Evolutionary conservation across 1,140 invertebrate genomes (phyloP), one percentile per base, ranked within the genome.

Genomic region (Penaeus chinensis): DNA sequence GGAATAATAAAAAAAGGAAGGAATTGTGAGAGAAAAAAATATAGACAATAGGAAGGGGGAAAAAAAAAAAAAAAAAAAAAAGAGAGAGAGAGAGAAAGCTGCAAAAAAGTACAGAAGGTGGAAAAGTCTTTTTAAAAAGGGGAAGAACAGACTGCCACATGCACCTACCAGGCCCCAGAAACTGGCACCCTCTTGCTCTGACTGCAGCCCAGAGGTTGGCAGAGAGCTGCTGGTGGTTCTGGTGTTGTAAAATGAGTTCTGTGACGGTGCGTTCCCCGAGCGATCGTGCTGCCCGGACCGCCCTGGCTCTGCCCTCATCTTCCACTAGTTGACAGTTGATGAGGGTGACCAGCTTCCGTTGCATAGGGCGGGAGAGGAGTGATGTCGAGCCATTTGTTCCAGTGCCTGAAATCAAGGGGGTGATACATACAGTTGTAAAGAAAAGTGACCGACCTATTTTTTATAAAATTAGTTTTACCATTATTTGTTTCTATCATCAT

Each of bases 161-260:
- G 4, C 54, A 37, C 84, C 85, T 80, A 91, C 95, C 95, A 90
- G 98, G 98, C n/a, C 99, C 99, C 22, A 99, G 94, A 93, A 99
- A 99, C 92, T 99, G 99, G 92, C 99, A 99, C 61, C 99, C 98
- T 83, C 98, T 94, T 5, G 97, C 97, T 86, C 99, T 93, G 7
- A 99, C 98, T 76, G 98, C 98, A 63, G 98, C 97, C 99, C 99
- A 99, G 24, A 99, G 93, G 93, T 98, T 98, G 13, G 97, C 96
- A 81, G 97, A 98, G 7, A 98, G 92, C 91, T 98, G 97, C 91
- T 97, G 96, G 54, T 96, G 96, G 93, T 98, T 98, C 93, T 99
- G 96, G 92, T 99, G 97, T 91, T 98, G 97, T 18, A 99, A 92
- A 91, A 99, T 97, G 3, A 99, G 93, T 92, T 99, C 98, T 1